Evolutionary conservation across 2,113 vertebrate species (phyloP).

Genomic region (Oncorhynchus masou): DNA sequence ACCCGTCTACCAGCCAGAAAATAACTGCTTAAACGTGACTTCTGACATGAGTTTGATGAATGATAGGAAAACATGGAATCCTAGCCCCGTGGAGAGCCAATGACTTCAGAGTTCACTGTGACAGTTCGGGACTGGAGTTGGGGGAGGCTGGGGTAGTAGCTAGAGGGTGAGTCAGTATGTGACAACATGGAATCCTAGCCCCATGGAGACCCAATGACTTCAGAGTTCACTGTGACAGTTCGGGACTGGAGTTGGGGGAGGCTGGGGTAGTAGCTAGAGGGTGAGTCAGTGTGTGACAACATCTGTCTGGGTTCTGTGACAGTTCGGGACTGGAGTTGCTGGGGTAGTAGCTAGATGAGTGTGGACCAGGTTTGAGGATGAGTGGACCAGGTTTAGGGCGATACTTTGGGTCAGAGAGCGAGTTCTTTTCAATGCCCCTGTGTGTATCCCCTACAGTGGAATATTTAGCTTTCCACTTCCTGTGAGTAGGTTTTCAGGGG

Average conservation of each 20-base stretch:
- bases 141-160: neutral
- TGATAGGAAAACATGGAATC: conserved; percentile 77
- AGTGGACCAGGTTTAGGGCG: conserved; percentile 24
- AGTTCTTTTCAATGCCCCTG: conserved; percentile 30
- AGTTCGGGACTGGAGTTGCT: no score
- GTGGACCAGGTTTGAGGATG: conserved; percentile 16
- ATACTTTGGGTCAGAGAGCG: conserved; percentile 62
- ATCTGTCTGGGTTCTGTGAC: no score
- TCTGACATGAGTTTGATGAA: conserved; percentile 78
- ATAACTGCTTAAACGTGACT: conserved; percentile 73
- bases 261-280: no score
- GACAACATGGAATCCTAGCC: conserved; percentile 50
- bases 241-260: no score
- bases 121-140: neutral
- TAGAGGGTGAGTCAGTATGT: neutral
- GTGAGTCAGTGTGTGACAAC: no score
- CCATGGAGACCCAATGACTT: no score
- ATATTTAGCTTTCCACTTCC: conserved; percentile 58
- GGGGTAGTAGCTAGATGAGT: no score
- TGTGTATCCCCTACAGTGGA: conserved; percentile 23
- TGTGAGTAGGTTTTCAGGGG: conserved; percentile 22
- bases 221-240: no score
- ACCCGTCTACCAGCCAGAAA: conserved; percentile 72
- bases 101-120: neutral
- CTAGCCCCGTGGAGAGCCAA: neutral